These are phyloP conservation scores for Arctopsyche grandis DNA, from an alignment of 1,140 invertebrate species.

Conservation along the genomic window DNA sequence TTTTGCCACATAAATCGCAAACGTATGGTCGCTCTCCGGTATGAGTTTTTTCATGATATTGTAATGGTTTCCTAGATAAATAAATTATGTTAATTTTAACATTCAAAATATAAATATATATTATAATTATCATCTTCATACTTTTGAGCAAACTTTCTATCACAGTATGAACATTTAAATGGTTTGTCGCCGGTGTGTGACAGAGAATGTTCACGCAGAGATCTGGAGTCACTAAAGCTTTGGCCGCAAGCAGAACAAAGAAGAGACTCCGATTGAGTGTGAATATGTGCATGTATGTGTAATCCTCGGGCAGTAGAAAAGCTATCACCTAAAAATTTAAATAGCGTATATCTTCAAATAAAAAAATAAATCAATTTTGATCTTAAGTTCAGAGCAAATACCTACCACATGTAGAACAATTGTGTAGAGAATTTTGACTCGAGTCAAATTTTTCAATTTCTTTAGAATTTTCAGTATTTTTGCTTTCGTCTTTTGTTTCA, in stretches of 20 bases:
- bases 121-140: slow-evolving; percentile 20
- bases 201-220: slow-evolving; percentile 34
- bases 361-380: too few relatives aligned
- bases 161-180: slow-evolving; percentile 47
- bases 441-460: too few relatives aligned
- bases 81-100: slow-evolving; percentile 3
- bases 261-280: slow-evolving; percentile 8
- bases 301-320: slow-evolving; percentile 38
- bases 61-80: slow-evolving; percentile 45
- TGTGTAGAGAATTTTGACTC: too few relatives aligned
- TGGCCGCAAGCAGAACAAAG: slow-evolving; percentile 33
- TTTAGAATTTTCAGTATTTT: too few relatives aligned
- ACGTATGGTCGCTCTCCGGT: slow-evolving; percentile 48
- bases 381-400: too few relatives aligned
- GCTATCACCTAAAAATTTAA: slow-evolving; percentile 31
- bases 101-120: background rate
- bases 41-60: slow-evolving; percentile 53
- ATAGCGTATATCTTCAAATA: background rate
- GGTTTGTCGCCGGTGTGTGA: slow-evolving; percentile 44
- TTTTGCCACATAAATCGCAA: slow-evolving; percentile 51
- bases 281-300: slow-evolving; percentile 32
- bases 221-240: slow-evolving; percentile 33
- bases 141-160: slow-evolving; percentile 50
- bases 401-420: too few relatives aligned
- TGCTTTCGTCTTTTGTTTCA: too few relatives aligned